Conservation (phyloP, 2,113 vertebrate genomes). For the Glareola pratincola region DNA sequence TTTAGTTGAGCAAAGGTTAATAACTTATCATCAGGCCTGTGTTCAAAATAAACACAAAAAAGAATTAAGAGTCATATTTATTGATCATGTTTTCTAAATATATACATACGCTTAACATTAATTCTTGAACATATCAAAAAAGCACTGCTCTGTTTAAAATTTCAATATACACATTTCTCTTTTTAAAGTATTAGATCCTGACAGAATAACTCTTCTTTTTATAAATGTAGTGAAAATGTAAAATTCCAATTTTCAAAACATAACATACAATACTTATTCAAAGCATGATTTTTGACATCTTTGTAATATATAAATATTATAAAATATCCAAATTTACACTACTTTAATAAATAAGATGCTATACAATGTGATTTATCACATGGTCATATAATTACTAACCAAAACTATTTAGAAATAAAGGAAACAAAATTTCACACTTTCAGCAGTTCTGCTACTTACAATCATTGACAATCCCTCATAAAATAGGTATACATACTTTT, state of each 20-base stretch:
- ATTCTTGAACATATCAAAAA: constrained; percentile 41
- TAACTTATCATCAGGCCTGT: constrained; percentile 36
- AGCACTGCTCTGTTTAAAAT: constrained; percentile 31
- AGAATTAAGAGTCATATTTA: constrained; percentile 67
- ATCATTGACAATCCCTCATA: constrained; percentile 56
- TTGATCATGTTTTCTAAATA: constrained; percentile 58
- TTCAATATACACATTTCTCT: constrained; percentile 19
- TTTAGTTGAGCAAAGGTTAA: constrained; percentile 41
- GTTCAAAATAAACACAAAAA: constrained; percentile 71
- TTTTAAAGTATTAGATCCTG: constrained; percentile 10
- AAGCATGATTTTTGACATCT: constrained; percentile 23
- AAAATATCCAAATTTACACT: constrained; percentile 30
- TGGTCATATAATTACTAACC: background rate
- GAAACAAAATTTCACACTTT: constrained; percentile 63
- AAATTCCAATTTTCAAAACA: constrained; percentile 30
- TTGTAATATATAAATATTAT: constrained; percentile 11
- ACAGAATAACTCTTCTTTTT: constrained; percentile 30
- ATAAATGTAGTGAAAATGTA: constrained; percentile 24
- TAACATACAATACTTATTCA: constrained; percentile 40
- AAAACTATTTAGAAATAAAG: constrained; percentile 59
- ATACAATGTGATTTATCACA: constrained; percentile 26
- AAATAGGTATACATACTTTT: constrained; percentile 60
- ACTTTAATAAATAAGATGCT: constrained; percentile 1
- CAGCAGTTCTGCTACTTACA: constrained; percentile 59
- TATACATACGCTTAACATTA: constrained; percentile 41